A percentile compares a stretch with the other conserved stretches of the same genome.
phyloP scores from a whole-genome alignment of 2,113 vertebrate genomes.

The Nannobrachium achirus region DNA sequence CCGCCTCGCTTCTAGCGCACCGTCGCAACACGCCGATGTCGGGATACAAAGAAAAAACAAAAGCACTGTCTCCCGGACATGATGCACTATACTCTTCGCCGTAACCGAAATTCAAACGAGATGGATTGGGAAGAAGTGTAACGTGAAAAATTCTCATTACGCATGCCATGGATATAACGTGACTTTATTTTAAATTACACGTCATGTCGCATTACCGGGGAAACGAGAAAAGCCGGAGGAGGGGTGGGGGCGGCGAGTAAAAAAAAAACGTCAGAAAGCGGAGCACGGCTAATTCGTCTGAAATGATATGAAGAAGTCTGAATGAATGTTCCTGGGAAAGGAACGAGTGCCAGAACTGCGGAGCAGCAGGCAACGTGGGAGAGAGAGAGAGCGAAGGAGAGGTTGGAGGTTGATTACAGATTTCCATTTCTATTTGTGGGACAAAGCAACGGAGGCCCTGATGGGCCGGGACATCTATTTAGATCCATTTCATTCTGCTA shows the following conservation, averaged over 20 bases:
- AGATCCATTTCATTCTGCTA: constrained; percentile 76
- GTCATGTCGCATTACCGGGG: constrained; percentile 61
- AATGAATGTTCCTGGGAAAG: constrained; percentile 56
- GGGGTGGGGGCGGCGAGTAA: neutral
- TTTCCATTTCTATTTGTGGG: constrained; percentile 74
- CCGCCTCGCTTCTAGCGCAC: too few species aligned
- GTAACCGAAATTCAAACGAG: constrained; percentile 49
- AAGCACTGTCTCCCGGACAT: too few species aligned
- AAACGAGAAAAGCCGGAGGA: neutral
- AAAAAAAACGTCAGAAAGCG: constrained; percentile 21
- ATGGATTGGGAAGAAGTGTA: constrained; percentile 32
- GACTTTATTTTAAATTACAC: constrained; percentile 56
- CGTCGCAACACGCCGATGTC: too few species aligned
- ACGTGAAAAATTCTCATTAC: constrained; percentile 32
- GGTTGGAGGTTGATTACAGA: constrained; percentile 71
- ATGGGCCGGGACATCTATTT: constrained; percentile 76
- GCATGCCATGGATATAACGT: constrained; percentile 2
- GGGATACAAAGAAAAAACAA: too few species aligned
- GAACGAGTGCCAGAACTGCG: constrained; percentile 29
- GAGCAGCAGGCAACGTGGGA: constrained; percentile 27
- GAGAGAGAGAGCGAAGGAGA: constrained; percentile 36
- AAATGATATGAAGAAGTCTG: constrained; percentile 66
- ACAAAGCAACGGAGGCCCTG: constrained; percentile 69
- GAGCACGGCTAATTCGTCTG: constrained; percentile 45
- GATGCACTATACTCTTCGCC: constrained; percentile 41